A percentile compares a stretch with the other conserved stretches of the same genome.
Evolutionary conservation across 2,113 vertebrate species (phyloP).

Genomic region (Xiphorhynchus elegans): DNA sequence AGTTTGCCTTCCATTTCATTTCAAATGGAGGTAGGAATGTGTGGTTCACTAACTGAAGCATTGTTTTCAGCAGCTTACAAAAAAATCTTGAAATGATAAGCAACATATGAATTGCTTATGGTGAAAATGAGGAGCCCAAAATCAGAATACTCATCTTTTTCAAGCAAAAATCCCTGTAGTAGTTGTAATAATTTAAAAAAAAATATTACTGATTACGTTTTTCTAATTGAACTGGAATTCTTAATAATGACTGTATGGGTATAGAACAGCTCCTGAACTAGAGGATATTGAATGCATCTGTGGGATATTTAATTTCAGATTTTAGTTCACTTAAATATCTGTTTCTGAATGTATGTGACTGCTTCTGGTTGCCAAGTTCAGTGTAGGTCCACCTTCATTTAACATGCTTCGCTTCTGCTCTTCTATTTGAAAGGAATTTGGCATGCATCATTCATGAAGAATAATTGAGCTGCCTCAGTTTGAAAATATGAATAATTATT

Average conservation of each 20-base stretch:
- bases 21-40: not conserved
- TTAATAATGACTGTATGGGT: not conserved
- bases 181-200: not conserved
- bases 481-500: slow-evolving; percentile 8
- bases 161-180: not conserved
- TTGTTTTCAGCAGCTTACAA: not conserved
- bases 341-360: not conserved
- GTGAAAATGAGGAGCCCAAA: not conserved
- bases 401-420: not conserved
- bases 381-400: not conserved
- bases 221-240: not conserved
- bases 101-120: not conserved
- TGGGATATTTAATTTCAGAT: not conserved
- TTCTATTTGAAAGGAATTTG: not conserved
- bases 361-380: not conserved
- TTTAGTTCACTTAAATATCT: not conserved
- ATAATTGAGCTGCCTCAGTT: not conserved
- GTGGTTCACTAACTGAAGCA: not conserved
- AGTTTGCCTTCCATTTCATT: not conserved
- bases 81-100: not conserved
- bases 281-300: not conserved
- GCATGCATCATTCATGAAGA: not conserved
- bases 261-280: not conserved
- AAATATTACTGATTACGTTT: not conserved
- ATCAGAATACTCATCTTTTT: not conserved